phyloP scores from a whole-genome alignment of 2,113 vertebrate species.

The Oceanodroma tethys region DNA sequence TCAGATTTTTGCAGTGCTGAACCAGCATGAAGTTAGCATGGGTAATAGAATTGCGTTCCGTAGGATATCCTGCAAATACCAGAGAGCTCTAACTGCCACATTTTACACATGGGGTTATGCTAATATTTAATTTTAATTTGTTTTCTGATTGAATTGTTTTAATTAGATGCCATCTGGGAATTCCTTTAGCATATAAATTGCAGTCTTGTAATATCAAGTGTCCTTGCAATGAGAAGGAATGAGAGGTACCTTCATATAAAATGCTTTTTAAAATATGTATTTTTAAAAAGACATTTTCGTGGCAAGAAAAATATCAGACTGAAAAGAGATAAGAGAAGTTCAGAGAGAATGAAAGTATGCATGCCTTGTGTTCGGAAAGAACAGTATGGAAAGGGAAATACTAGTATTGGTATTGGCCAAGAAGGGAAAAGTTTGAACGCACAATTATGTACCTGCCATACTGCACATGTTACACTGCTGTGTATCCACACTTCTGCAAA shows the following conservation, averaged over 20 bases:
- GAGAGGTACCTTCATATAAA: not conserved
- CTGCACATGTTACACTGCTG: not conserved
- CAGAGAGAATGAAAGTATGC: not conserved
- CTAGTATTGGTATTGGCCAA: not conserved
- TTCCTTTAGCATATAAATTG: conserved; percentile 57
- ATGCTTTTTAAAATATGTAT: not conserved
- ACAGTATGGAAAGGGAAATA: not conserved
- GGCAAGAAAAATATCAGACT: not conserved
- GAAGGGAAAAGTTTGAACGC: not conserved
- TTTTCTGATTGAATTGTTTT: conserved; percentile 74
- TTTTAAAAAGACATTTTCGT: not conserved
- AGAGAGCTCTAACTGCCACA: not conserved
- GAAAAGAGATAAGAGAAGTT: not conserved
- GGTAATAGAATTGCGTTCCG: conserved; percentile 41
- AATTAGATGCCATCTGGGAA: conserved; percentile 59
- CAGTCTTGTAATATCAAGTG: conserved; percentile 24
- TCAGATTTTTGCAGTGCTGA: conserved; percentile 31
- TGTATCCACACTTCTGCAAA: not conserved
- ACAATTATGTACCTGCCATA: not conserved
- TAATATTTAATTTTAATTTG: conserved; percentile 74
- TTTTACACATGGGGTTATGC: conserved; percentile 10
- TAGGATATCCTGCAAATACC: conserved; percentile 16
- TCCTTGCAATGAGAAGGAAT: not conserved
- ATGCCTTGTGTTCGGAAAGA: not conserved
- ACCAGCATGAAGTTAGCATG: conserved; percentile 43